A percentile compares a stretch with the other conserved stretches of the same genome.
Conservation (phyloP, 2,797 vertebrate genomes). For the Gambusia yucatana region DNA sequence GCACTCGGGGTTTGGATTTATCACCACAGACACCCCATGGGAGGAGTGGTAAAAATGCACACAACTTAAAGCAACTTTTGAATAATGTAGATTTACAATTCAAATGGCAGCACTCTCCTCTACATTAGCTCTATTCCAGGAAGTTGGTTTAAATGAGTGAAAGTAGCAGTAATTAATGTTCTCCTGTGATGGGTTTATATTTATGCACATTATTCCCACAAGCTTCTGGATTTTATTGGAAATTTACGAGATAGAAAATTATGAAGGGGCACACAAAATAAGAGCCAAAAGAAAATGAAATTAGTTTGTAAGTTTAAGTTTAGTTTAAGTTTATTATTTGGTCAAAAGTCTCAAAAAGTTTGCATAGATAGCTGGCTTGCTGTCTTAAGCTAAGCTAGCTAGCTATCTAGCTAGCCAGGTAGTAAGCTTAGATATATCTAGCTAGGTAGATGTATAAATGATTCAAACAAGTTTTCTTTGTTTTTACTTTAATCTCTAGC, state of each 20-base stretch:
- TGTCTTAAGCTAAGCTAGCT: no score
- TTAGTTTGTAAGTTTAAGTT: background rate
- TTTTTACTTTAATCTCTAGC: background rate
- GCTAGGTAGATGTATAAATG: background rate
- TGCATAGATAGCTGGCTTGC: no score
- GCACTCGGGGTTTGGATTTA: conserved; percentile 47
- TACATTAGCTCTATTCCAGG: background rate
- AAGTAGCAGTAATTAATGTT: background rate
- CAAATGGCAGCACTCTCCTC: conserved; percentile 12
- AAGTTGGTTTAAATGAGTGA: background rate
- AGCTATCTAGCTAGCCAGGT: no score
- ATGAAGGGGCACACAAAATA: background rate
- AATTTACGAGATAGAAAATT: background rate
- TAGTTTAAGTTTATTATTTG: background rate
- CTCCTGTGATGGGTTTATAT: background rate
- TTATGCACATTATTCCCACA: background rate
- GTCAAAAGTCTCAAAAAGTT: background rate
- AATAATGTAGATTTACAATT: conserved; percentile 36
- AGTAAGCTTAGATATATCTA: no score
- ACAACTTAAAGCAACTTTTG: conserved; percentile 26
- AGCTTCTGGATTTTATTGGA: background rate
- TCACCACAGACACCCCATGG: conserved; percentile 34
- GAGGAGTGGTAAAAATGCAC: conserved; percentile 37
- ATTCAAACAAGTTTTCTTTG: background rate
- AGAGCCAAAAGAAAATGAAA: background rate